These are phyloP conservation scores for Cerastis rubricosa DNA, from an alignment of 2,888 invertebrate genomes.

Conservation along the genomic window DNA sequence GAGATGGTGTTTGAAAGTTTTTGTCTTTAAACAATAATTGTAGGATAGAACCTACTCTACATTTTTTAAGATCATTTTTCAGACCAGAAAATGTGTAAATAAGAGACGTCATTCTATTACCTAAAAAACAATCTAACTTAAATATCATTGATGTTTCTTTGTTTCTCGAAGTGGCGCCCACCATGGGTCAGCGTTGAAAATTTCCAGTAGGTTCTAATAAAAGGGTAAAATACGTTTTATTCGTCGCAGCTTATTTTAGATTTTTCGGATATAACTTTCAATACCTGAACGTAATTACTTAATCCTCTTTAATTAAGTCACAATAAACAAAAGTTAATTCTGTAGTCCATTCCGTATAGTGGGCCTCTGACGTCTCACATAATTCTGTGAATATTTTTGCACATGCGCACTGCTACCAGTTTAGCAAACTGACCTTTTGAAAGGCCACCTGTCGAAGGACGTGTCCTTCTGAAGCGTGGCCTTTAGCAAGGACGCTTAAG, in stretches of 20 bases:
- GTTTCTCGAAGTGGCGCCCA: conserved; percentile 15
- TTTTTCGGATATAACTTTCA: not conserved
- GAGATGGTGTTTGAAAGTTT: not conserved
- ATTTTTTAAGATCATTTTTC: too few relatives aligned
- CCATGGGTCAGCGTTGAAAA: not conserved
- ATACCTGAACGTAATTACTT: not conserved
- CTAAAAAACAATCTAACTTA: not conserved
- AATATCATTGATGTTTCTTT: not conserved
- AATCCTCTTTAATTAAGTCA: not conserved
- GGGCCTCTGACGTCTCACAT: not conserved
- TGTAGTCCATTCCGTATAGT: not conserved
- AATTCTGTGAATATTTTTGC: conserved; percentile 19
- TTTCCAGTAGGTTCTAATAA: not conserved
- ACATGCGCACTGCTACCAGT: conserved; percentile 33
- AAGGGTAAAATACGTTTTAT: not conserved
- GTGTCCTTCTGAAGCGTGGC: conserved; percentile 21
- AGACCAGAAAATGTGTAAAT: not conserved
- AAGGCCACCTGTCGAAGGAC: not conserved
- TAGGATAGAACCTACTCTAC: too few relatives aligned
- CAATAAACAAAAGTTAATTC: not conserved
- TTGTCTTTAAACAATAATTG: not conserved
- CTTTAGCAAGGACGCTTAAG: conserved; percentile 4
- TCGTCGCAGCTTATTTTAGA: not conserved
- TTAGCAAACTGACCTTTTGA: conserved; percentile 7
- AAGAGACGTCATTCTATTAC: not conserved